A percentile compares a stretch with the other conserved stretches of the same genome.
phyloP scores from a whole-genome alignment of 2,888 invertebrate species.

The Sarcophaga rosellei region DNA sequence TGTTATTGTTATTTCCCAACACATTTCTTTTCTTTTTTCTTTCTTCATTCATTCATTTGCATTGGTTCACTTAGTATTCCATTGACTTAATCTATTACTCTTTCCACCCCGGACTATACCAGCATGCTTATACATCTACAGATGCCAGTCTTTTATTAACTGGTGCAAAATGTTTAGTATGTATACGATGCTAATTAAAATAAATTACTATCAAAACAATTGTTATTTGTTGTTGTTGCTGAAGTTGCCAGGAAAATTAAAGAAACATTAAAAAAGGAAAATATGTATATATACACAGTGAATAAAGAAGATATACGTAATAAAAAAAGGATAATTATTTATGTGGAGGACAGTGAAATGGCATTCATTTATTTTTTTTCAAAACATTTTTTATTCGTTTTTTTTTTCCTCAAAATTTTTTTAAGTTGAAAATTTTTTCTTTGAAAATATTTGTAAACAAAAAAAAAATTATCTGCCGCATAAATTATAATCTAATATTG shows the following conservation, averaged over 20 bases:
- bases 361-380: not conserved
- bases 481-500: conserved; percentile 6
- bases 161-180: conserved; percentile 43
- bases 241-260: not conserved
- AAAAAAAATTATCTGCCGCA: not conserved
- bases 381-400: not conserved
- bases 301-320: no score
- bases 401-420: not conserved
- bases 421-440: not conserved
- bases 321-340: not conserved
- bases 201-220: conserved; percentile 52
- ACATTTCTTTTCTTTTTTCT: not conserved
- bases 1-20: not conserved
- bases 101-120: no score
- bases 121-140: conserved; percentile 5
- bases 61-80: no score
- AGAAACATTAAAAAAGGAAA: not conserved
- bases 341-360: not conserved
- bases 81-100: conserved; percentile 24
- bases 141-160: conserved; percentile 23
- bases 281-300: no score
- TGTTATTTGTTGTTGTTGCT: conserved; percentile 2
- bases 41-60: not conserved
- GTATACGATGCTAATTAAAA: conserved; percentile 60
- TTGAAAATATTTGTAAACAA: not conserved